Conservation (phyloP, 2,888 invertebrate species). For the Sceliomorpha sp. region DNA sequence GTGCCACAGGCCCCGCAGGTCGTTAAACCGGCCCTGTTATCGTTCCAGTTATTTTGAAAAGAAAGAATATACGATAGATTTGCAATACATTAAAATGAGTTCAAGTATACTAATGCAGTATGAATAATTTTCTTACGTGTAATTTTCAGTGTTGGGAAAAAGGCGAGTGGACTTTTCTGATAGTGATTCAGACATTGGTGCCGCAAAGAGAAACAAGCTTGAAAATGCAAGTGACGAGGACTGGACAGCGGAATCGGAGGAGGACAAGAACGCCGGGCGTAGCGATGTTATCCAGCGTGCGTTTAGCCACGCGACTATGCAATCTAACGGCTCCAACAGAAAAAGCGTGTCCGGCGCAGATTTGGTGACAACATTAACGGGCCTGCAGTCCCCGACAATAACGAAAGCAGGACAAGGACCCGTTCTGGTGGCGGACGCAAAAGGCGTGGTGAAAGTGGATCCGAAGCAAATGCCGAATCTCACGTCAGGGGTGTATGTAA, state of each 20-base stretch:
- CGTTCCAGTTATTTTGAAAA: no score
- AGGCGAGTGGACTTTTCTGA: conserved; percentile 80
- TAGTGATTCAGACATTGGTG: conserved; percentile 81
- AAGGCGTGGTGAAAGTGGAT: conserved; percentile 88
- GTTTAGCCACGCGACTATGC: conserved; percentile 74
- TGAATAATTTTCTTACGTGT: no score
- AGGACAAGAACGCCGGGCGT: conserved; percentile 76
- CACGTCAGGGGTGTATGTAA: conserved; percentile 86
- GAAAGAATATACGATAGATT: no score
- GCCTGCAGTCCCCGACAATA: conserved; percentile 41
- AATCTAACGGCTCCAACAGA: conserved; percentile 77
- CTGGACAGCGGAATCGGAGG: conserved; percentile 80
- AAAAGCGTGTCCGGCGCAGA: conserved; percentile 80
- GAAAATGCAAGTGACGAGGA: conserved; percentile 81
- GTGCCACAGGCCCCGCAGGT: no score
- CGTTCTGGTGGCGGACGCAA: conserved; percentile 82
- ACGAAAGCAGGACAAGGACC: conserved; percentile 71
- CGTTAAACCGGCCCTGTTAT: no score
- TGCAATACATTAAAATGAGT: no score
- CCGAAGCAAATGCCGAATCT: conserved; percentile 86
- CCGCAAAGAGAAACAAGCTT: conserved; percentile 82
- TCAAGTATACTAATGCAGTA: no score
- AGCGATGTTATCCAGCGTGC: conserved; percentile 78
- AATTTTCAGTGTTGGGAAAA: conserved; percentile 74
- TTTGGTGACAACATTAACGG: conserved; percentile 79